phyloP scores from a whole-genome alignment of 2,113 vertebrate species.

The Physeter macrocephalus region DNA sequence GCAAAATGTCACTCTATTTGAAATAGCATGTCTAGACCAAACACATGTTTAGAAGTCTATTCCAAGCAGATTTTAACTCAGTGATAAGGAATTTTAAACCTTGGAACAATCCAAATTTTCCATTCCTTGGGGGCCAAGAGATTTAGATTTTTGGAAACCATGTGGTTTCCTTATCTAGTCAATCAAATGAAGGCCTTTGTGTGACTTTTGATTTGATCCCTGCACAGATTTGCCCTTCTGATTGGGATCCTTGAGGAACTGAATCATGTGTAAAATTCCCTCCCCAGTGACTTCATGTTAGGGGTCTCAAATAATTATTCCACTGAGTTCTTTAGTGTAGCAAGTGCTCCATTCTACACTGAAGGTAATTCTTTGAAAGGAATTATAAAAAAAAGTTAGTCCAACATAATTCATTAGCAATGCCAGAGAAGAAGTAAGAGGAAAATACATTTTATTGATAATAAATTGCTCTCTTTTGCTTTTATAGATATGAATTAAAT shows the following conservation, averaged over 20 bases:
- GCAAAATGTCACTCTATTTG: neutral
- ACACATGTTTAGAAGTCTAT: slow-evolving; percentile 5
- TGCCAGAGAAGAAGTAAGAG: slow-evolving; percentile 23
- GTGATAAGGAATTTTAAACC: neutral
- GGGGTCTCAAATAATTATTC: neutral
- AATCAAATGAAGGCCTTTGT: neutral
- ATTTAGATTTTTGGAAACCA: neutral
- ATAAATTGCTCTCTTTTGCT: slow-evolving; percentile 50
- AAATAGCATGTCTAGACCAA: slow-evolving; percentile 32
- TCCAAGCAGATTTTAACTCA: neutral
- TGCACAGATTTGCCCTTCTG: slow-evolving; percentile 6
- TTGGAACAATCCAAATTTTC: neutral
- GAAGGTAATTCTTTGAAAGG: neutral
- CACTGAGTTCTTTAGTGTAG: neutral
- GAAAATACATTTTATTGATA: slow-evolving; percentile 41
- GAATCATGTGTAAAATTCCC: neutral
- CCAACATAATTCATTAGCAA: neutral
- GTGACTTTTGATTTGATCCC: neutral
- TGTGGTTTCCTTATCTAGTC: neutral
- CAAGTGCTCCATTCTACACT: neutral
- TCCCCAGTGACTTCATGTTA: neutral
- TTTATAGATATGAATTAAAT: slow-evolving; percentile 39
- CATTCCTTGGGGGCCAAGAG: neutral
- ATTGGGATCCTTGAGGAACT: neutral
- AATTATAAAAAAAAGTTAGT: neutral